Evolutionary conservation across 2,113 vertebrate species (phyloP).

Genomic region (Odontesthes bonariensis): DNA sequence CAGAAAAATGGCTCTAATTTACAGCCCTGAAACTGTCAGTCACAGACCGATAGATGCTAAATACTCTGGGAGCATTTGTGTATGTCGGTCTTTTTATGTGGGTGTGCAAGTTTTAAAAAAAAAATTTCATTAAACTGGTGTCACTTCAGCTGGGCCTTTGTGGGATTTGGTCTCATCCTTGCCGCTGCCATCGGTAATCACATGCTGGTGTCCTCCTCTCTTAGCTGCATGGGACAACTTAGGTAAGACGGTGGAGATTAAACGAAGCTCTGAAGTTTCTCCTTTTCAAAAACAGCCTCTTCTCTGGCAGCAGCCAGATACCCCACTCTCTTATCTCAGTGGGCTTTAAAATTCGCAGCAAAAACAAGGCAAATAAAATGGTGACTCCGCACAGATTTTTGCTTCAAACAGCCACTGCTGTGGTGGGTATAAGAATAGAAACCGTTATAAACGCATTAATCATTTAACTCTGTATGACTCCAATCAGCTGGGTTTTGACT

Average conservation of each 20-base stretch:
- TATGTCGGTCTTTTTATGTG: not conserved
- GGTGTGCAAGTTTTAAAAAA: not conserved
- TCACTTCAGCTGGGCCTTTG: slow-evolving; percentile 8
- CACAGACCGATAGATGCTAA: slow-evolving; percentile 32
- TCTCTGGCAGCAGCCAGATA: slow-evolving; percentile 62
- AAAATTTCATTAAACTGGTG: slow-evolving; percentile 8
- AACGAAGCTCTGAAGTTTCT: slow-evolving; percentile 71
- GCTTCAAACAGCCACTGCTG: slow-evolving; percentile 51
- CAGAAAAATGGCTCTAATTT: slow-evolving; percentile 29
- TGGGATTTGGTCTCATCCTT: slow-evolving; percentile 22
- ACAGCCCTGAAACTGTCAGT: slow-evolving; percentile 40
- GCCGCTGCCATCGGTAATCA: slow-evolving; percentile 52
- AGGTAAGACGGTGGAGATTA: slow-evolving; percentile 67
- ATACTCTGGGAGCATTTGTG: not conserved
- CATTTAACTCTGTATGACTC: slow-evolving; percentile 56
- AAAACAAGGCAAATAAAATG: slow-evolving; percentile 64
- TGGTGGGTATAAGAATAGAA: slow-evolving; percentile 64
- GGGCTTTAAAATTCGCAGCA: slow-evolving; percentile 48
- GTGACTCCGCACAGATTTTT: slow-evolving; percentile 18
- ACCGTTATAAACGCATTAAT: slow-evolving; percentile 64
- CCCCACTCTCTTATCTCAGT: slow-evolving; percentile 51
- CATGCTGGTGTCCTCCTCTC: slow-evolving; percentile 51
- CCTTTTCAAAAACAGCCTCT: slow-evolving; percentile 61
- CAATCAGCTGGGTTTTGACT: slow-evolving; percentile 59
- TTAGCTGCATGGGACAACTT: slow-evolving; percentile 61